Conservation (phyloP, 2,113 vertebrate genomes). For the Nothobranchius kuhntae region DNA sequence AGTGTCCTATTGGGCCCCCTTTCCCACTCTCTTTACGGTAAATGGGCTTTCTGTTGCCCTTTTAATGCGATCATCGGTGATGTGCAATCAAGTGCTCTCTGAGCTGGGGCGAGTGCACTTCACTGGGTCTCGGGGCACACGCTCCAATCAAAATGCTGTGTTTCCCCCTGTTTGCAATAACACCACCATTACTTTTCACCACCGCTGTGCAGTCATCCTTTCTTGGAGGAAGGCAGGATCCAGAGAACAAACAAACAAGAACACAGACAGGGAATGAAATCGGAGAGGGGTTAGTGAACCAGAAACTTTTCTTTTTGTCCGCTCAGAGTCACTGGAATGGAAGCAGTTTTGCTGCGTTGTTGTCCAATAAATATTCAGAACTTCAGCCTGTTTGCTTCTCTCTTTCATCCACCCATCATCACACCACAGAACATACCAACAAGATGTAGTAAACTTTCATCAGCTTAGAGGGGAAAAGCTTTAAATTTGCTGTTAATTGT, state of each 20-base stretch:
- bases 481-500: not conserved
- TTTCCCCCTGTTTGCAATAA: conserved; percentile 64
- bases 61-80: conserved; percentile 79
- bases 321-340: conserved; percentile 49
- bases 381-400: conserved; percentile 9
- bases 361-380: conserved; percentile 22
- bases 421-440: not conserved
- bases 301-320: conserved; percentile 44
- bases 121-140: conserved; percentile 69
- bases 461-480: not conserved
- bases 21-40: conserved; percentile 63
- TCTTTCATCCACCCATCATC: conserved; percentile 3
- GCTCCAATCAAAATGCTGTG: conserved; percentile 75
- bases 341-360: conserved; percentile 22
- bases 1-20: conserved; percentile 59
- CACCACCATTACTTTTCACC: conserved; percentile 66
- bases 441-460: not conserved
- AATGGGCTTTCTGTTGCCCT: conserved; percentile 73
- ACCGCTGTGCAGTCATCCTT: conserved; percentile 56
- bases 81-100: conserved; percentile 81
- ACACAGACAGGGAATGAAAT: conserved; percentile 49
- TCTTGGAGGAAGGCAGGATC: conserved; percentile 49
- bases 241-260: conserved; percentile 65
- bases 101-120: conserved; percentile 74
- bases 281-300: conserved; percentile 62